Conservation (phyloP, 2,797 vertebrate genomes). For the Chlorospingus semifuscus region DNA sequence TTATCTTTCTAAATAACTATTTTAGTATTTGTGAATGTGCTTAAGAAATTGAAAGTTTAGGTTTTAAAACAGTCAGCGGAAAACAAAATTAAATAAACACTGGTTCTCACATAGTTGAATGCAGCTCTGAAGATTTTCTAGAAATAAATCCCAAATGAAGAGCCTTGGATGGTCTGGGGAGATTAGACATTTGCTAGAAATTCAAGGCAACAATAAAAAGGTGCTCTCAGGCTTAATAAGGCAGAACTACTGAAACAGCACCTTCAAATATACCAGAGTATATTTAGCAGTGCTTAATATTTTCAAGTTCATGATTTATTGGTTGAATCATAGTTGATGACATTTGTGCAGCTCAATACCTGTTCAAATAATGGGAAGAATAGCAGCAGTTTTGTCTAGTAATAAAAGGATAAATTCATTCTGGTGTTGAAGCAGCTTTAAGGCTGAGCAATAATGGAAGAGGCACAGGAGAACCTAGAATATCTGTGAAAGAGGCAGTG, state of each 20-base stretch:
- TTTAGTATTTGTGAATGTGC: not conserved
- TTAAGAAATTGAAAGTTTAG: not conserved
- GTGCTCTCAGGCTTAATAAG: not conserved
- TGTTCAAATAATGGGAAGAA: slow-evolving; percentile 20
- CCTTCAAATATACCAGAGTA: not conserved
- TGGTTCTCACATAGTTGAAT: not conserved
- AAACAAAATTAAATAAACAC: not conserved
- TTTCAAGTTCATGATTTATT: slow-evolving; percentile 14
- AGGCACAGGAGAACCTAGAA: not conserved
- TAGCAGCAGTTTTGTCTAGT: not conserved
- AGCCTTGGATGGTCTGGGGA: not conserved
- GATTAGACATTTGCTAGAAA: not conserved
- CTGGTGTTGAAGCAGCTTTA: not conserved
- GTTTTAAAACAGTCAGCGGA: not conserved
- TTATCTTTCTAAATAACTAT: not conserved
- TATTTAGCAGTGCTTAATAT: slow-evolving; percentile 20
- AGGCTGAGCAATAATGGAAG: slow-evolving; percentile 2
- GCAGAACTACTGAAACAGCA: not conserved
- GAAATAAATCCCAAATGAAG: not conserved
- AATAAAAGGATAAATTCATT: slow-evolving; percentile 13
- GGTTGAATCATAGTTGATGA: not conserved
- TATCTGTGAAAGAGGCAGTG: slow-evolving; percentile 3
- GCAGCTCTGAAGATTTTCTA: not conserved
- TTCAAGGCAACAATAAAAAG: not conserved
- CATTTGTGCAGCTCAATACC: slow-evolving; percentile 8